Evolutionary conservation across 2,797 vertebrate species (phyloP), one percentile per base, ranked within the genome.

Genomic region (Threskiornis aethiopicus): DNA sequence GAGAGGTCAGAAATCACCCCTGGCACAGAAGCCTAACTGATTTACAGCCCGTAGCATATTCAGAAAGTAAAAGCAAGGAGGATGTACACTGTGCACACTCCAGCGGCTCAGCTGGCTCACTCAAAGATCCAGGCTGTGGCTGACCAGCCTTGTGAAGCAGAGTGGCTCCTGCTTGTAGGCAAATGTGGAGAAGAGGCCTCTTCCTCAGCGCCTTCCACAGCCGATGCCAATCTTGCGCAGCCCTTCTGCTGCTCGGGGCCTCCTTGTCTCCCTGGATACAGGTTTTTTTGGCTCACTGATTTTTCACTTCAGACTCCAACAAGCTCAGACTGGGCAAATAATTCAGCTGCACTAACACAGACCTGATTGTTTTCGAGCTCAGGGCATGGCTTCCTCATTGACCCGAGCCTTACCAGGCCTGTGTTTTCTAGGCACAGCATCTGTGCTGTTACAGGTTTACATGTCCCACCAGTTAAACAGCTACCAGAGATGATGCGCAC

Each of bases 271-370:
- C 77, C 67, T 47, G 75, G 47, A 67, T 77, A 62, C 86, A 79
- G 44, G 14, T 7, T 67, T 90, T 70, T 79, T 80, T 90, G 37
- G 49, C 77, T 90, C 62, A 46, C 47, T 66, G 37, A 73, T 80
- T 96, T 87, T 96, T 95, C 67, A 77, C 73, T 87, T 92, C 35
- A 84, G 54, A 28, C 39, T 95, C 83, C 35, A 76, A 28, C 31
- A 76, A 49, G 64, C 55, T 91, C 67, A 80, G 14, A 14, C 33
- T 47, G 33, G 55, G 59, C 75, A 67, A 84, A 80, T 35, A 25
- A 80, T 87, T 91, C 31, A 69, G 31, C n/a, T 66, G 22, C 1
- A 0, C 59, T 54, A 72, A 54, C 51, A 66, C 33, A 39, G 64
- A 49, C 49, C 33, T 2, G 1, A 25, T 47, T 69, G 52, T 64